These are phyloP conservation scores for Mesembrinibis cayennensis DNA, from an alignment of 2,113 vertebrate genomes.

Conservation along the genomic window DNA sequence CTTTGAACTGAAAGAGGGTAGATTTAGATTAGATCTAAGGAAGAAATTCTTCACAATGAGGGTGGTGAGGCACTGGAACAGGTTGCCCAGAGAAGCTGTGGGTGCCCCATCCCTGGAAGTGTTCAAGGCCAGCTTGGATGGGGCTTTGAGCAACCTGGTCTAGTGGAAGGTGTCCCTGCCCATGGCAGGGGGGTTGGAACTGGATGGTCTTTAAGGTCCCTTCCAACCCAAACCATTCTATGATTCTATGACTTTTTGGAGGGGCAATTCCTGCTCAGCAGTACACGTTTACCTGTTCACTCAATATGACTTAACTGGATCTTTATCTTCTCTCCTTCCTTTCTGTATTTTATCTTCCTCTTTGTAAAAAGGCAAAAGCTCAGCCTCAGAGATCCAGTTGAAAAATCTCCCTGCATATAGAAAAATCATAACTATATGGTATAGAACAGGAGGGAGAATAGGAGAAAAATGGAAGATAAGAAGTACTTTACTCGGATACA, in stretches of 20 bases:
- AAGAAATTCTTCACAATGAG: no score
- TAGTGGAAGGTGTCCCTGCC: no score
- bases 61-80: no score
- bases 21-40: no score
- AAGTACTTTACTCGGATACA: neutral
- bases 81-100: no score
- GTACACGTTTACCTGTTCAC: neutral
- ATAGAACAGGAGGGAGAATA: neutral
- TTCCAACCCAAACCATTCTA: no score
- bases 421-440: neutral
- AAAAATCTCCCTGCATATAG: neutral
- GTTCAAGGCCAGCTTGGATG: no score
- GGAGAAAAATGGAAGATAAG: neutral
- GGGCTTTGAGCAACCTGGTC: no score
- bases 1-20: no score
- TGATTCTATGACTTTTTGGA: neutral
- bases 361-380: neutral
- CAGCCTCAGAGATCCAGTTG: neutral
- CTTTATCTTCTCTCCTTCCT: neutral
- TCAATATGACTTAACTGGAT: neutral
- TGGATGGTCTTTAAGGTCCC: no score
- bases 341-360: neutral
- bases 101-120: no score
- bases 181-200: no score
- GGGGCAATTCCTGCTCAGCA: neutral